Base-by-base conservation (phyloP, 35 echinoderm and acorn worm species). In the Acanthaster planci region DNA sequence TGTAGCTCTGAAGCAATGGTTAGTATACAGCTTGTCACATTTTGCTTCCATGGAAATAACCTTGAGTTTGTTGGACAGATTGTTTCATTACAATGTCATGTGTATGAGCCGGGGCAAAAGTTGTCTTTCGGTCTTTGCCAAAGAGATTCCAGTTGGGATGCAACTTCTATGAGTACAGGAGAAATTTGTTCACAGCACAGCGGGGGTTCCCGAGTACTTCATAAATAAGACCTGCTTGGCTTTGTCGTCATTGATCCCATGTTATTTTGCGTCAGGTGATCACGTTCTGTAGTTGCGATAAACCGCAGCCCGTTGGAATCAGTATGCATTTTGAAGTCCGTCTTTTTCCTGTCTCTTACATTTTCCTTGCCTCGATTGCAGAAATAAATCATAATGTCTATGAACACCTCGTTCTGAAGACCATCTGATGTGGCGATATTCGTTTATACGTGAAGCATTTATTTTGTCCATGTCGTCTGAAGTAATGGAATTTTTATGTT, bases 211-310 rank as follows among this genome's bases (percentile, higher is more conserved):
- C 38, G 12, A 55, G 72, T 7, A 40, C 76, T 76, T 81, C 59
- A 37, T 80, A 80, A 50, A 86, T 86, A 0, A 86, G 39, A 67
- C 83, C 77, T 32, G 30, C 76, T 27, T 23, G 39, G 38, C 21
- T 55, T 32, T 30, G 22, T 64, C 55, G 51, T 80, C 81, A 60
- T 78, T 76, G 36, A 79, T 78, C n/a, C 77, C 21, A 37, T n/a
- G 55, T 86, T 76, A 40, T 92, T 92, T 42, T 92, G 86, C 0
- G 84, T 87, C 0, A 91, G 82, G 8, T 60, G 55, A 22, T 92
- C 84, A 30, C 56, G 55, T 36, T 77, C n/a, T n/a, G n/a, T n/a
- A n/a, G n/a, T 56, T 50, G 55, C 37, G 9, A 86, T 23, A 84
- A 37, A 77, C 9, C 37, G 30, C 26, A 75, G 2, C 19, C 60